Evolutionary conservation across 2,797 vertebrate species (phyloP).

Genomic region (Helostoma temminkii): DNA sequence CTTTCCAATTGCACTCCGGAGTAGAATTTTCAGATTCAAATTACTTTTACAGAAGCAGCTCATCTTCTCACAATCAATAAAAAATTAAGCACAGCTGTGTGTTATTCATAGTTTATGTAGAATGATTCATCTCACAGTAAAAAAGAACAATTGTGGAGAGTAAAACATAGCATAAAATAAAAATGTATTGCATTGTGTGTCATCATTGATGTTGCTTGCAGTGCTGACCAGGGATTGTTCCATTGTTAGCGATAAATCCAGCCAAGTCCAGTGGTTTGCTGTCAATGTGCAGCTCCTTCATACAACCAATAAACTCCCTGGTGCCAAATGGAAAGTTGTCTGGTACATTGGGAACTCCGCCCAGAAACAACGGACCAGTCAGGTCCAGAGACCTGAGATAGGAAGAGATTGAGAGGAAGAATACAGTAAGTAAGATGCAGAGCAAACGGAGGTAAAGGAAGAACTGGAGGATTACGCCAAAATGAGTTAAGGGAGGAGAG

Average conservation of each 20-base stretch:
- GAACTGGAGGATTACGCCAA: slow-evolving; percentile 28
- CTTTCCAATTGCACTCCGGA: no score
- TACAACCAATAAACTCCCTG: slow-evolving; percentile 96
- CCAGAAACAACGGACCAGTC: slow-evolving; percentile 89
- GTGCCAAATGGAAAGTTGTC: slow-evolving; percentile 95
- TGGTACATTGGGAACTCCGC: slow-evolving; percentile 95
- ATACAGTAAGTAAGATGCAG: slow-evolving; percentile 23
- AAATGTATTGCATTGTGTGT: no score
- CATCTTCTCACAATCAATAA: not conserved
- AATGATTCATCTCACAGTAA: no score
- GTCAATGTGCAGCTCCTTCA: slow-evolving; percentile 96
- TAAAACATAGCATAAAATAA: no score
- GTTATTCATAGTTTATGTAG: no score
- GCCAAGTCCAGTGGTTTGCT: slow-evolving; percentile 93
- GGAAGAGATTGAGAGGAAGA: slow-evolving; percentile 5
- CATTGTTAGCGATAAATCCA: slow-evolving; percentile 96
- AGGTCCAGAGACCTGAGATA: slow-evolving; percentile 83
- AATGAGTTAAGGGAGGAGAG: slow-evolving; percentile 4
- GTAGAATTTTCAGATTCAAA: not conserved
- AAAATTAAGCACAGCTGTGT: not conserved
- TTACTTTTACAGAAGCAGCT: not conserved
- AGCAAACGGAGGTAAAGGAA: slow-evolving; percentile 1
- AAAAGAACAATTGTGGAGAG: no score
- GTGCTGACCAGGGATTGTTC: slow-evolving; percentile 90
- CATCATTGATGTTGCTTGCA: not conserved